Conservation (phyloP, 37 sponge, comb jelly and placozoan genomes). For the Corticium candelabrum region DNA sequence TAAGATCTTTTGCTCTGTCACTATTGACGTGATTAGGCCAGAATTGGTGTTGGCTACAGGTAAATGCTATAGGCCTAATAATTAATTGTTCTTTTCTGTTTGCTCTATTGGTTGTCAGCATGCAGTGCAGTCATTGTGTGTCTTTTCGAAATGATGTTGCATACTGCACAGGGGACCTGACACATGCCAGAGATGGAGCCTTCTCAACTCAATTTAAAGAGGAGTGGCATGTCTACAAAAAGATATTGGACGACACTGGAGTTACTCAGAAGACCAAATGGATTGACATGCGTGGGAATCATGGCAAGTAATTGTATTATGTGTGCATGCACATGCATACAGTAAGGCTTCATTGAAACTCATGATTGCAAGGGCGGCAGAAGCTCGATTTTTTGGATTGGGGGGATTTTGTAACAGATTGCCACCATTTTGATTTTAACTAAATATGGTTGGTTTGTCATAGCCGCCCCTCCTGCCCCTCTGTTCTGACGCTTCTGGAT, state of each 20-base stretch:
- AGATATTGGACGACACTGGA: conserved; percentile 32
- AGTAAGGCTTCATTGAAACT: neutral
- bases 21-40: conserved; percentile 15
- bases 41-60: conserved; percentile 5
- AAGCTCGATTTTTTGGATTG: too few species aligned
- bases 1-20: conserved; percentile 2
- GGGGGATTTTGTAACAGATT: too few species aligned
- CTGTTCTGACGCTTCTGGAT: neutral
- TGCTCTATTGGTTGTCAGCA: neutral
- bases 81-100: conserved; percentile 25
- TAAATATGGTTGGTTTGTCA: too few species aligned
- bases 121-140: neutral
- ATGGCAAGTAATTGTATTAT: conserved; percentile 64
- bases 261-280: conserved; percentile 32
- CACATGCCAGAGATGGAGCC: conserved; percentile 59
- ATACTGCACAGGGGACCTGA: conserved; percentile 71
- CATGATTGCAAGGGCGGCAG: neutral
- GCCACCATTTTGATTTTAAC: too few species aligned
- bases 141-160: neutral
- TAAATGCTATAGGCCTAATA: neutral
- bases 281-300: conserved; percentile 86
- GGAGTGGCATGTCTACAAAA: conserved; percentile 61
- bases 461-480: too few species aligned
- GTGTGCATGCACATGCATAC: neutral
- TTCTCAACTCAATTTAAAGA: conserved; percentile 41